Conservation (phyloP, 2,888 invertebrate genomes). For the Plebejus melissa region DNA sequence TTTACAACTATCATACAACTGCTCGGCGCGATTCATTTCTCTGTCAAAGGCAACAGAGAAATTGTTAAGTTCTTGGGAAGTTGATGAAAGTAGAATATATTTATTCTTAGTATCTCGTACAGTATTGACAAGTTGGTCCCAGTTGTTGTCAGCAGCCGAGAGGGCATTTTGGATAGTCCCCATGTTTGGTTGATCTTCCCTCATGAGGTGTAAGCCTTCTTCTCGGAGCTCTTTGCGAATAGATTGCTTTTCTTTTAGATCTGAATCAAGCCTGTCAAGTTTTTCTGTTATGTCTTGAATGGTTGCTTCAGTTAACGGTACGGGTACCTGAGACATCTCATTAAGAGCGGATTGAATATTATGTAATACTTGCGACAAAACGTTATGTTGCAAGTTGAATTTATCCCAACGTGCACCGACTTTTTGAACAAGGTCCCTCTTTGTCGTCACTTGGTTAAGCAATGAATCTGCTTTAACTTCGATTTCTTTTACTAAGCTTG, state of each 20-base stretch:
- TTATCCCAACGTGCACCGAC: conserved; percentile 87
- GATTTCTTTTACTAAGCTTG: conserved; percentile 84
- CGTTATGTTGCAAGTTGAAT: conserved; percentile 86
- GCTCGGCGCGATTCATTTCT: conserved; percentile 84
- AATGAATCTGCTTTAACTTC: conserved; percentile 84
- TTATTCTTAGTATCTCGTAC: conserved; percentile 87
- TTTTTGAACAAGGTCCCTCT: conserved; percentile 83
- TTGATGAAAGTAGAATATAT: conserved; percentile 84
- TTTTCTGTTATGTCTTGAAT: conserved; percentile 72
- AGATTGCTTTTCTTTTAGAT: conserved; percentile 78
- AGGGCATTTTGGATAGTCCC: conserved; percentile 89
- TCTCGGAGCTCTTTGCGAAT: conserved; percentile 86
- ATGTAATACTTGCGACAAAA: conserved; percentile 82
- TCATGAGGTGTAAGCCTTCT: conserved; percentile 88
- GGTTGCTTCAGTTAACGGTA: conserved; percentile 67
- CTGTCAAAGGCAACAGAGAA: conserved; percentile 84
- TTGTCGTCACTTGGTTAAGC: conserved; percentile 82
- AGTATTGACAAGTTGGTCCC: conserved; percentile 87
- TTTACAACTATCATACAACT: conserved; percentile 80
- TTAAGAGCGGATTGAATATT: conserved; percentile 77
- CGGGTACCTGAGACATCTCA: conserved; percentile 74
- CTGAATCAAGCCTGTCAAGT: conserved; percentile 76
- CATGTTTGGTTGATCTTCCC: conserved; percentile 89
- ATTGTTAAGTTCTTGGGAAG: conserved; percentile 87
- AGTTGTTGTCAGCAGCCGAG: conserved; percentile 87